A percentile compares a stretch with the other conserved stretches of the same genome.
Conservation (phyloP, 2,113 vertebrate genomes). For the Eidolon helvum region DNA sequence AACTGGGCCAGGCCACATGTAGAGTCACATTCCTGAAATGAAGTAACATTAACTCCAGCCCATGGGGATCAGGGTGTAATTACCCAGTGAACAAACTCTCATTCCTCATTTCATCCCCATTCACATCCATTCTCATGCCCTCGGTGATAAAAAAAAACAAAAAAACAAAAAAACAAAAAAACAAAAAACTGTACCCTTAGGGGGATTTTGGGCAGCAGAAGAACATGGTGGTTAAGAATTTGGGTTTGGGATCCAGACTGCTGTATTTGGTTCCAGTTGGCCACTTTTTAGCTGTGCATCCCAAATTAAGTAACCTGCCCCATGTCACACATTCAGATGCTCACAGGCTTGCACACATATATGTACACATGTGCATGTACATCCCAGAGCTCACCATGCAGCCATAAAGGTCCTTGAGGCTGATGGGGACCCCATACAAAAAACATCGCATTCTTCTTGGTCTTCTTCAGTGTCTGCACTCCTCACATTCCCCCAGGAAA, state of each 20-base stretch:
- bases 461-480: slow-evolving; percentile 76
- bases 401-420: slow-evolving; percentile 88
- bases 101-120: fast-evolving
- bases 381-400: slow-evolving; percentile 81
- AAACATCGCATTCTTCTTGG: slow-evolving; percentile 80
- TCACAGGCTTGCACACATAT: background rate
- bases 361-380: background rate
- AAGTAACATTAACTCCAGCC: background rate
- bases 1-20: slow-evolving; percentile 85
- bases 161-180: too few relatives aligned
- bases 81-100: background rate
- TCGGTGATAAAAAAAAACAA: background rate
- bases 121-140: background rate
- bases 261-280: background rate
- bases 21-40: slow-evolving; percentile 84
- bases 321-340: background rate
- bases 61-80: background rate
- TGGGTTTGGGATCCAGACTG: background rate
- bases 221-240: background rate
- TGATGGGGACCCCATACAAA: slow-evolving; percentile 88
- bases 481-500: slow-evolving; percentile 86
- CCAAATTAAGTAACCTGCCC: background rate
- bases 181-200: fast-evolving
- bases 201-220: background rate
- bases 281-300: background rate